These are phyloP conservation scores for Alexandromys fortis DNA, from an alignment of 2,113 vertebrate genomes.

Conservation along the genomic window DNA sequence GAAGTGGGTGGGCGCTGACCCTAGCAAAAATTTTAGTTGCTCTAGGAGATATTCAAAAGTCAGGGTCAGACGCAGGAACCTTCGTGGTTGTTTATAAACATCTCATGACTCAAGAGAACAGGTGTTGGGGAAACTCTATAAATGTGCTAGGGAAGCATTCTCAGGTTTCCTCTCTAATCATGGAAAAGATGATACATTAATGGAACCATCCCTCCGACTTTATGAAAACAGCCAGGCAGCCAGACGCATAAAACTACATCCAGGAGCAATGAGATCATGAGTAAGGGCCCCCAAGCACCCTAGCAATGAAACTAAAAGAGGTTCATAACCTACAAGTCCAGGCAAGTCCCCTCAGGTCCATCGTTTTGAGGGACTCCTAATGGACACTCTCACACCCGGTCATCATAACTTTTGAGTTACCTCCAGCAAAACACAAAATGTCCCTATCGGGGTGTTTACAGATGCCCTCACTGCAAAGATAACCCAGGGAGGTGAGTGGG, in stretches of 20 bases:
- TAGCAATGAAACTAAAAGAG: constrained; percentile 62
- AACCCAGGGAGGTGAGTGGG: constrained; percentile 37
- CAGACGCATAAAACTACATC: constrained; percentile 68
- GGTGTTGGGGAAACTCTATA: constrained; percentile 66
- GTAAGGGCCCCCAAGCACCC: constrained; percentile 51
- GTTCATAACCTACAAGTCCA: constrained; percentile 57
- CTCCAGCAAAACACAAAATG: constrained; percentile 43
- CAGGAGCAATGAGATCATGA: constrained; percentile 64
- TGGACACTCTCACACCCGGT: constrained; percentile 53
- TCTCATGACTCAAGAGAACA: constrained; percentile 65
- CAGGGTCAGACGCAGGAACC: constrained; percentile 33
- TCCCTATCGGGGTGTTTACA: constrained; percentile 29
- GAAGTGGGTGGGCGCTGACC: not conserved
- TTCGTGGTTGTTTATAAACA: constrained; percentile 65
- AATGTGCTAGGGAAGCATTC: constrained; percentile 59
- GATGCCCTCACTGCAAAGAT: constrained; percentile 23
- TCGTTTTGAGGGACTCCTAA: constrained; percentile 21
- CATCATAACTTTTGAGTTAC: constrained; percentile 38
- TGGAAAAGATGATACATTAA: constrained; percentile 72
- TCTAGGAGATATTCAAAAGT: constrained; percentile 46
- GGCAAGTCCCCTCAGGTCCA: constrained; percentile 47
- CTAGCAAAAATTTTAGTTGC: constrained; percentile 17
- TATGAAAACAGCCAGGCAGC: constrained; percentile 69
- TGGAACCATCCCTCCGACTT: constrained; percentile 61
- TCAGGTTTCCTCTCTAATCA: constrained; percentile 73